Evolutionary conservation across 2,113 vertebrate species (phyloP), one percentile per base, ranked within the genome.

Genomic region (Seriola quinqueradiata): DNA sequence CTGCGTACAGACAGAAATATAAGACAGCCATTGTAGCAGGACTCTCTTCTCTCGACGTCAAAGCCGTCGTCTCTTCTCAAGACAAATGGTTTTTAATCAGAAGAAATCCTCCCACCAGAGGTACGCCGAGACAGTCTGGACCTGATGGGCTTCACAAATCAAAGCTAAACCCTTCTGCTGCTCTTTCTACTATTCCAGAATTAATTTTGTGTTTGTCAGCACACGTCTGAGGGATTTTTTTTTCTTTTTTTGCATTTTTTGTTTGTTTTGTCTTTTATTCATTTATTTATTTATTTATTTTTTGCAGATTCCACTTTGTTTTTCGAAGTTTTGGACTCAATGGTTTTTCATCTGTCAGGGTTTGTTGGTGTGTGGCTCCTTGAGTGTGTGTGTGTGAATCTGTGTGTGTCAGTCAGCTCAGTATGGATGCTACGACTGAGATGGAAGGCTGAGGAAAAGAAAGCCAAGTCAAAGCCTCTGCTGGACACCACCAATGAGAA

Each of bases 61-160:
- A 61, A 81, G 76, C 73, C 28, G 5, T 19, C n/a, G 59, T 81
- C 64, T 80, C 67, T 82, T 72, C 79, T 76, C 0, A 5, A 92
- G 78, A 87, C 83, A 86, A 90, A 90, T 86, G 71, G 73, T 79
- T 89, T 88, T 82, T 89, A 89, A 92, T 90, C 82, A 83, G 82
- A 84, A 61, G 79, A 66, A 76, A 58, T 79, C 79, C 67, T 82
- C 76, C 73, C 75, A 82, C 46, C 77, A 83, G 73, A 88, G 69
- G 65, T 55, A 82, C 19, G 40, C 67, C 4, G 55, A 85, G 66
- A 78, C 65, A 57, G 71, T 78, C 63, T 76, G 67, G 55, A 88
- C 67, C 76, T 85, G 82, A 85, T 52, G 44, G 84, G 65, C 59
- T 76, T 78, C 82, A 81, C 88, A 85, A 87, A 90, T 88, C 90